Base-by-base conservation (phyloP, 2,113 vertebrate species). In the Pachycephala philippinensis region DNA sequence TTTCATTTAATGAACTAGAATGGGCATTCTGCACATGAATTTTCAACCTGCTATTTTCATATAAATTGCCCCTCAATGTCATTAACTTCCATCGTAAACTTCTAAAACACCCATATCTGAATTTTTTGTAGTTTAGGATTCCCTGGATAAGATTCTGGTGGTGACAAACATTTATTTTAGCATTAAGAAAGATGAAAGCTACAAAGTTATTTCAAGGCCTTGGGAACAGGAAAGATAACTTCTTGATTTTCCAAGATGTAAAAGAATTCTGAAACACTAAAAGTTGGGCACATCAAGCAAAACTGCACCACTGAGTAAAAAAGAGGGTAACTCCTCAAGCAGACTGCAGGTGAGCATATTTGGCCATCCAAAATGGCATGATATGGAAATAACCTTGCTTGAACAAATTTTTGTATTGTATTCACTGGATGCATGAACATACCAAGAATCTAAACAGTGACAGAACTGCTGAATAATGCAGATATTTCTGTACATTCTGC, bases 41-140 rank as follows among this genome's bases (percentile, higher is more conserved):
- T 93, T 82, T 76, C 59, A 44, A 37, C 8, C 11, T 80, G 20
- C 9, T 86, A 31, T 90, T 97, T 54, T 37, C 82, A 39, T 79
- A 52, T 42, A n/a, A 70, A 71, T 77, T 69, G 14, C 7, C 30
- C 56, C 13, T 82, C 44, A 71, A 14, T n/a, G 50, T 42, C 19
- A 21, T 71, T 79, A 91, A 30, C 44, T 78, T 87, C 93, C 60
- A 87, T 12, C 82, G 76, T 8, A 22, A 92, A 7, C 30, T 89
- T 90, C 75, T 89, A 85, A 89, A 94, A 84, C 20, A 95, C 11
- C 6, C 50, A n/a, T 22, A 61, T 49, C 45, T 84, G 23, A 91
- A 39, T 71, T 72, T 39, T 71, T 70, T 94, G 40, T 90, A 60
- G 70, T 90, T 89, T 93, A 93, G 53, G 18, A 87, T 78, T 95